Evolutionary conservation across 2,888 invertebrate species (phyloP), one percentile per base, ranked within the genome.

Genomic region (Azorinus chamasolen): DNA sequence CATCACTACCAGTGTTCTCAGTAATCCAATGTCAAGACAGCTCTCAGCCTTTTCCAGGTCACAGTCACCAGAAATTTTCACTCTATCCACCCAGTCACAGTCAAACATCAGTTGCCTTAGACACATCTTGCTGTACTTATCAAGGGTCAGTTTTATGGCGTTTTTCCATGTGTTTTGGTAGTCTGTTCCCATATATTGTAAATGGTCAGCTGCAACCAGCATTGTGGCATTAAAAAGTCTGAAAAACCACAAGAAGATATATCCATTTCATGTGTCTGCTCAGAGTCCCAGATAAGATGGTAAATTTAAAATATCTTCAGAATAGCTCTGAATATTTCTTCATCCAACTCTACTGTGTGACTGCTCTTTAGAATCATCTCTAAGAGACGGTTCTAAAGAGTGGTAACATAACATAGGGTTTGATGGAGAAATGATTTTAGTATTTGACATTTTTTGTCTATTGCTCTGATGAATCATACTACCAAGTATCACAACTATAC

Each of bases 211-310:
- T n/a, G 71, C 66, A 20, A 16, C 24, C 39, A 53, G n/a, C n/a
- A 76, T 8, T 18, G 71, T 76, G 14, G 57, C 48, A 53, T 76
- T 71, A 39, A 45, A 76, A 25, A 76, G 20, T n/a, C 76, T 76
- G 71, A 53, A 62, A 76, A 50, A 32, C 48, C 10, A 54, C 14
- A 16, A n/a, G n/a, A n/a, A n/a, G n/a, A n/a, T n/a, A n/a, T n/a
- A n/a, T n/a, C n/a, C n/a, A n/a, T n/a, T n/a, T n/a, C n/a, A n/a
- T n/a, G n/a, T n/a, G n/a, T n/a, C n/a, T n/a, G n/a, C n/a, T n/a
- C n/a, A n/a, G n/a, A n/a, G n/a, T n/a, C n/a, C n/a, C n/a, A n/a
- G n/a, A n/a, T n/a, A n/a, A n/a, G n/a, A n/a, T n/a, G n/a, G n/a
- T n/a, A n/a, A n/a, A n/a, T n/a, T n/a, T n/a, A n/a, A n/a, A n/a